Conservation (phyloP, 2,797 vertebrate genomes). For the Diceros bicornis region DNA sequence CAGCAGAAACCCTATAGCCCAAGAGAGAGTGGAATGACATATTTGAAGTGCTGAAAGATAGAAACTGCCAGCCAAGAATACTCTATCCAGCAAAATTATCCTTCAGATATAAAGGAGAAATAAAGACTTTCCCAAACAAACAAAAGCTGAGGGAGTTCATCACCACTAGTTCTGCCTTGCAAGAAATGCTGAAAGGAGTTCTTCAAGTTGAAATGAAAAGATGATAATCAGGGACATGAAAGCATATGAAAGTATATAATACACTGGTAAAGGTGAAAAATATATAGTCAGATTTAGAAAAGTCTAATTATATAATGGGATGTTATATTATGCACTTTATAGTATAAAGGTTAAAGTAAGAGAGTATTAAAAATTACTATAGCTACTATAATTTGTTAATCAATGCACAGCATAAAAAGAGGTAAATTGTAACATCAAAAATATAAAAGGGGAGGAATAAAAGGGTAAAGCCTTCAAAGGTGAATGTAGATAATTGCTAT, state of each 20-base stretch:
- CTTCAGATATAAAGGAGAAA: neutral
- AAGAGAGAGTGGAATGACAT: neutral
- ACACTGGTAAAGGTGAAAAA: neutral
- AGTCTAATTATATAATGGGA: neutral
- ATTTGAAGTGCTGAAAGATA: neutral
- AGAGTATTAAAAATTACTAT: neutral
- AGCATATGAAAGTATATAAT: neutral
- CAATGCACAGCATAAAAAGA: neutral
- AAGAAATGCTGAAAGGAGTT: neutral
- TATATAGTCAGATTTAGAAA: neutral
- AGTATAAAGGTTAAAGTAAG: neutral
- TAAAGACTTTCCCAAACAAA: neutral
- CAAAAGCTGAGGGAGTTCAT: neutral
- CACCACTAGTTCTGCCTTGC: neutral
- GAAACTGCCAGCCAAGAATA: neutral
- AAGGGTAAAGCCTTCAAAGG: neutral
- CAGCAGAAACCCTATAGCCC: neutral
- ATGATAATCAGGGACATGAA: neutral
- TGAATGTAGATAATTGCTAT: neutral
- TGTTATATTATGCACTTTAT: neutral
- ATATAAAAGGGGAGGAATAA: neutral
- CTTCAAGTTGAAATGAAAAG: neutral
- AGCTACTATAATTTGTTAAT: neutral
- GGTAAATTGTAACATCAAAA: neutral
- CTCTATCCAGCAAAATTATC: neutral